Evolutionary conservation across 2,888 invertebrate genomes (phyloP).

Genomic region (Megaustenia siamemsis): DNA sequence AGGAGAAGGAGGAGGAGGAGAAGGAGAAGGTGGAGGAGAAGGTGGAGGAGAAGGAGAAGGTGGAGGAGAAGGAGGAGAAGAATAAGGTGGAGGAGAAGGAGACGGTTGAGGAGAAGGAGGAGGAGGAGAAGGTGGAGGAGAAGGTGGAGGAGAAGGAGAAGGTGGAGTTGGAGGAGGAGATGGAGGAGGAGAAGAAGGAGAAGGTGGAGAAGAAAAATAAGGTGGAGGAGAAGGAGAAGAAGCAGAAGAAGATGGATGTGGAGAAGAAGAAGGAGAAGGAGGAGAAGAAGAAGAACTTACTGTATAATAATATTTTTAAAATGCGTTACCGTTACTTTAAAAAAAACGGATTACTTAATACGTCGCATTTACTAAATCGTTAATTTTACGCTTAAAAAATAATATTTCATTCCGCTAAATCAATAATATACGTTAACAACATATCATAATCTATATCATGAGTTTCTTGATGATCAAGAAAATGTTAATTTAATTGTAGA

Average conservation of each 20-base stretch:
- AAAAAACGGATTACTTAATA: too few species aligned
- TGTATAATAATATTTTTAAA: too few species aligned
- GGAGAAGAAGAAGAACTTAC: too few species aligned
- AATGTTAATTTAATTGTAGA: too few species aligned
- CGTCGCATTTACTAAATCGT: too few species aligned
- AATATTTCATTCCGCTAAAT: too few species aligned
- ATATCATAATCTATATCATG: too few species aligned
- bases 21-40: background rate
- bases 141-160: background rate
- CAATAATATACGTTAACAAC: too few species aligned
- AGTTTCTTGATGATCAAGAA: too few species aligned
- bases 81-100: background rate
- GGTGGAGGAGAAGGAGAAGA: slow-evolving; percentile 6
- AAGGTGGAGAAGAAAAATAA: slow-evolving; percentile 21
- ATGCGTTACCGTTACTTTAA: too few species aligned
- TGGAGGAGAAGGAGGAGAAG: background rate
- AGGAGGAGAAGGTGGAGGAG: background rate
- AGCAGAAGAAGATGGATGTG: background rate
- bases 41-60: background rate
- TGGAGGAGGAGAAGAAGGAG: slow-evolving; percentile 30
- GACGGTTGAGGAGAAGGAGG: background rate
- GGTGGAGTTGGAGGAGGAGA: slow-evolving; percentile 5
- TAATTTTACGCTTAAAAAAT: too few species aligned
- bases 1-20: background rate
- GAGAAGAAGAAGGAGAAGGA: too few species aligned